Conservation (phyloP, 2,797 vertebrate species). For the Macropodus opercularis region DNA sequence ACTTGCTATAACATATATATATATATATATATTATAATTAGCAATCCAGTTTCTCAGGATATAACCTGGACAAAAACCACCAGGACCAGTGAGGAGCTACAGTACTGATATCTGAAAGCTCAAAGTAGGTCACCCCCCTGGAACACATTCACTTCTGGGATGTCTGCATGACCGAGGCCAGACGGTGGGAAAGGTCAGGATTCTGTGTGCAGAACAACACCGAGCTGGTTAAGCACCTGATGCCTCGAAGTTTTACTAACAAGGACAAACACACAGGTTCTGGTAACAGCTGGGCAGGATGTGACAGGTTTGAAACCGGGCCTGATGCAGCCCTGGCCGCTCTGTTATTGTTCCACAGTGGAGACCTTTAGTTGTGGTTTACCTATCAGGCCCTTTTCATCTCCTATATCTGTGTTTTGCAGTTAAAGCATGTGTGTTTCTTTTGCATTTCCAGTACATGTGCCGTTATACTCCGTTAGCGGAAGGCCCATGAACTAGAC, state of each 20-base stretch:
- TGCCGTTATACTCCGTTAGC: neutral
- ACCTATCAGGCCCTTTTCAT: too few relatives aligned
- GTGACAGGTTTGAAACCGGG: neutral
- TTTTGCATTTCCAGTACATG: neutral
- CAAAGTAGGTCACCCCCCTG: conserved; percentile 2
- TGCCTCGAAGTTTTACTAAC: neutral
- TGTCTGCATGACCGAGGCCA: neutral
- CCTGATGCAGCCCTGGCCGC: neutral
- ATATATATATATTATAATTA: too few relatives aligned
- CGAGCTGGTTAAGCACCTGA: neutral
- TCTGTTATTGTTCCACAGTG: neutral
- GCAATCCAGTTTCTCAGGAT: too few relatives aligned
- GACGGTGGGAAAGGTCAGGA: conserved; percentile 1
- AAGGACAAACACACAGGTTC: neutral
- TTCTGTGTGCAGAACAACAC: neutral
- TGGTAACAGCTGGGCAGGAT: neutral
- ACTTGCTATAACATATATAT: too few relatives aligned
- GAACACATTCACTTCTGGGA: neutral
- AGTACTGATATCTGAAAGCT: conserved; percentile 4
- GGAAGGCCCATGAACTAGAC: conserved; percentile 26
- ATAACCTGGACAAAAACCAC: neutral
- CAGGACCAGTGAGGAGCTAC: neutral
- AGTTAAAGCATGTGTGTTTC: neutral
- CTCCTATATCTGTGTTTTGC: neutral
- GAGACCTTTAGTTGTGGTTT: neutral